phyloP scores from a whole-genome alignment of 2,113 vertebrate genomes.

The Crotalus tigris region DNA sequence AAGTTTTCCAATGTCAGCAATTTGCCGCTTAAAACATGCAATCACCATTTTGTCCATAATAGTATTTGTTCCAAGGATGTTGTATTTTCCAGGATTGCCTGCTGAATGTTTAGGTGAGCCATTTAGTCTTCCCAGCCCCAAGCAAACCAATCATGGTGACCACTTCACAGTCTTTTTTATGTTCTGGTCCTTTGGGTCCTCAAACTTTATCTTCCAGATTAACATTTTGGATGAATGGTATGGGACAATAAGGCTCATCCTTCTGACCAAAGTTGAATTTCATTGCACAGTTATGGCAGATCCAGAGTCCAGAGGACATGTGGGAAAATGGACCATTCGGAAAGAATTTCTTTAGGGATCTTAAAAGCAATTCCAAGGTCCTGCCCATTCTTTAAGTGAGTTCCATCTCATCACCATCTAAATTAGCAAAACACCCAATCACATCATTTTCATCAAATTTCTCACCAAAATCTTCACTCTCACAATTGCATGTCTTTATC shows the following conservation, averaged over 20 bases:
- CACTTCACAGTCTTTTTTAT: constrained; percentile 95
- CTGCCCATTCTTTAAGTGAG: constrained; percentile 89
- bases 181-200: constrained; percentile 88
- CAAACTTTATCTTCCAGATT: constrained; percentile 80
- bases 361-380: constrained; percentile 89
- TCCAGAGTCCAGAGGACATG: constrained; percentile 77
- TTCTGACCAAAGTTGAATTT: constrained; percentile 98
- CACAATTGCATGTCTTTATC: constrained; percentile 92
- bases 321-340: constrained; percentile 82
- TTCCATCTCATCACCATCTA: constrained; percentile 87
- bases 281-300: constrained; percentile 94
- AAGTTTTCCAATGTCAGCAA: constrained; percentile 90
- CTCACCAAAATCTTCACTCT: constrained; percentile 95
- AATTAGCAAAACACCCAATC: constrained; percentile 93
- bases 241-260: constrained; percentile 88
- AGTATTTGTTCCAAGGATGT: constrained; percentile 93
- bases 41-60: constrained; percentile 99
- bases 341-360: constrained; percentile 82
- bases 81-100: constrained; percentile 96
- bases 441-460: constrained; percentile 96
- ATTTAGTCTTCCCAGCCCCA: constrained; percentile 92
- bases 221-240: constrained; percentile 89
- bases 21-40: constrained; percentile 90
- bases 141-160: constrained; percentile 97
- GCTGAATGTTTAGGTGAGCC: constrained; percentile 90